Base-by-base conservation (phyloP, 35 echinoderm and acorn worm genomes). In the Chiridota heheva region DNA sequence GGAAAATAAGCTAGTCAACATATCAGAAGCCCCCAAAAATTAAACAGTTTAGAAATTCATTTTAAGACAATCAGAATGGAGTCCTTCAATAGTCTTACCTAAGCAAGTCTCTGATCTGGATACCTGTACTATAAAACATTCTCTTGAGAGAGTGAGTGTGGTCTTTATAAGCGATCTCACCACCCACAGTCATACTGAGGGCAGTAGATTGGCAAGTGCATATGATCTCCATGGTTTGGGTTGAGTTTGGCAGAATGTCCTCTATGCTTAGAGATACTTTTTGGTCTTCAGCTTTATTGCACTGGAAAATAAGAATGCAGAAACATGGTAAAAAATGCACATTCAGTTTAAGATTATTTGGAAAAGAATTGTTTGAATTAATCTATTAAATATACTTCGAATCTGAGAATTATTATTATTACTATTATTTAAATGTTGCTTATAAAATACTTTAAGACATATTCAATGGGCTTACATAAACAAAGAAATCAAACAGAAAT, bases 91-190 rank as follows among this genome's bases (percentile, higher is more conserved):
- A 18, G 40, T 55, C 63, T 78, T 60, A 98, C 95, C 95, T 91
- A 25, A 91, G 64, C 36, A 98, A 81, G 70, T 98, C 93, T 61
- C 53, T 30, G 25, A 92, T 36, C 20, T 42, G 32, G 63, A 98
- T 80, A 40, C 66, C 32, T 46, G 80, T 47, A 41, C 71, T 84
- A 47, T 88, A 98, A 62, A 98, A 98, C 40, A 97, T 34, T 53
- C 85, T 89, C 39, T 85, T 72, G 15, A 46, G 18, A 34, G 85
- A 85, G 30, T 81, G 84, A 34, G 85, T 82, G 24, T 78, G 53
- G 70, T 98, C 95, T 43, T 71, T 84, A 47, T 87, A 98, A n/a
- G 80, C 58, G 6, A 98, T 25, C 30, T 98, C 84, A 41, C 89
- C 95, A 7, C 89, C 89, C 22, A 98, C 35, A 25, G 60, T 88